Evolutionary conservation across 2,888 invertebrate species (phyloP).

Genomic region (Drosophila anceps): DNA sequence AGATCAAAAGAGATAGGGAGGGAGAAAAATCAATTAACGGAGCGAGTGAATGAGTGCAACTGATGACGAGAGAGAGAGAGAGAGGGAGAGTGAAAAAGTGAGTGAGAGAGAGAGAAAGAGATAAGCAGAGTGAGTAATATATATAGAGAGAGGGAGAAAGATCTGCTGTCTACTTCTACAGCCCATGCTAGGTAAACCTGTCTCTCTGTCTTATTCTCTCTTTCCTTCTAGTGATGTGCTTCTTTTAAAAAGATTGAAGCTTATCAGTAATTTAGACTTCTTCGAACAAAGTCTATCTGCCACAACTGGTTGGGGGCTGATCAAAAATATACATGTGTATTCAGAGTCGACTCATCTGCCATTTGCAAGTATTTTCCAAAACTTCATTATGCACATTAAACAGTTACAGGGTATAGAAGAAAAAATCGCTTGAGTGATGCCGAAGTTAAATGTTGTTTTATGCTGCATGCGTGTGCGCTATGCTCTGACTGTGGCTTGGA

Average conservation of each 20-base stretch:
- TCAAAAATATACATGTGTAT: background rate
- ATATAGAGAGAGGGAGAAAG: background rate
- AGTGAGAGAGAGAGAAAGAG: background rate
- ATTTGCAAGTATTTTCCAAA: background rate
- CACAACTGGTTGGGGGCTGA: background rate
- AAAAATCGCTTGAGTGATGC: slow-evolving; percentile 30
- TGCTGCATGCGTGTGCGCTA: slow-evolving; percentile 27
- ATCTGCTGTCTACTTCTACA: background rate
- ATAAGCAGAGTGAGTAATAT: too few relatives aligned
- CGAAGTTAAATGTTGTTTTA: slow-evolving; percentile 38
- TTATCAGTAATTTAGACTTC: background rate
- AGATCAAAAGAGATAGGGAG: background rate
- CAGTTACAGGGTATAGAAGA: slow-evolving; percentile 15
- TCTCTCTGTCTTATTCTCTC: background rate
- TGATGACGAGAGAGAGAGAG: too few relatives aligned
- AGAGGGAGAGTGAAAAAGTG: background rate
- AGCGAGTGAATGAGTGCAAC: too few relatives aligned
- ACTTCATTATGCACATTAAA: background rate
- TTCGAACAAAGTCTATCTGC: background rate
- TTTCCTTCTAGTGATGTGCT: background rate
- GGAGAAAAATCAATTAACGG: too few relatives aligned
- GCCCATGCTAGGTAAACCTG: background rate
- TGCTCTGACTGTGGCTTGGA: slow-evolving; percentile 12
- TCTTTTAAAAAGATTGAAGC: too few relatives aligned
- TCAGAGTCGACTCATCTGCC: background rate